Conservation (phyloP, 2,888 invertebrate species). For the Xylophagus ater region DNA sequence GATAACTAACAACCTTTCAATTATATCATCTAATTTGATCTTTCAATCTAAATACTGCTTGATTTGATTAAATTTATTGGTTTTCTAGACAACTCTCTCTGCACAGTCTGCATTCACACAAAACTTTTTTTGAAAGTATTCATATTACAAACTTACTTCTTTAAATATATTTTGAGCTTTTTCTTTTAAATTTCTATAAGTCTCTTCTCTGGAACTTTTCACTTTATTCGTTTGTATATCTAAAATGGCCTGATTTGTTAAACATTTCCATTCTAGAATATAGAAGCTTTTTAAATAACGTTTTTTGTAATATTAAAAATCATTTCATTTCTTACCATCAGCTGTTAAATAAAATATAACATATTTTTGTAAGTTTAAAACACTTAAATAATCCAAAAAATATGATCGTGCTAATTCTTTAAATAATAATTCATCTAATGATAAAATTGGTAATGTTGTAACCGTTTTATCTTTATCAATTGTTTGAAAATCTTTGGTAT, state of each 20-base stretch:
- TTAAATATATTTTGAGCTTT: conserved; percentile 19
- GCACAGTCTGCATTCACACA: no score
- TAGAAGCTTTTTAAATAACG: background rate
- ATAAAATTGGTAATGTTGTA: conserved; percentile 19
- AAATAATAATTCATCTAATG: conserved; percentile 21
- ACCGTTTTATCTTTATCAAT: conserved; percentile 6
- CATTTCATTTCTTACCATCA: conserved; percentile 15
- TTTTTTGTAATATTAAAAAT: background rate
- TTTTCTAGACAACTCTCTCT: no score
- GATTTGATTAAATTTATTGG: no score
- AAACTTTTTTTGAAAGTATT: no score
- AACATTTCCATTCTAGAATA: conserved; percentile 20
- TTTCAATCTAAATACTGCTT: no score
- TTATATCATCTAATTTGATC: no score
- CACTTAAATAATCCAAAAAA: conserved; percentile 22
- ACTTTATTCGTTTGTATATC: conserved; percentile 19
- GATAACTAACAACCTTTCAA: no score
- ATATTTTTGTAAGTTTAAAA: conserved; percentile 22
- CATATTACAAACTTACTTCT: conserved; percentile 18
- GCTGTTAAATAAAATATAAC: conserved; percentile 23
- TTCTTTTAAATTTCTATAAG: conserved; percentile 17
- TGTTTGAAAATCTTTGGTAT: conserved; percentile 9
- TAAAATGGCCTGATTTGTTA: conserved; percentile 13
- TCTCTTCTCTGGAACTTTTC: conserved; percentile 18
- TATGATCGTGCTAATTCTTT: conserved; percentile 22